phyloP scores from a whole-genome alignment of 2,888 invertebrate genomes.

The Harpalus rubripes region DNA sequence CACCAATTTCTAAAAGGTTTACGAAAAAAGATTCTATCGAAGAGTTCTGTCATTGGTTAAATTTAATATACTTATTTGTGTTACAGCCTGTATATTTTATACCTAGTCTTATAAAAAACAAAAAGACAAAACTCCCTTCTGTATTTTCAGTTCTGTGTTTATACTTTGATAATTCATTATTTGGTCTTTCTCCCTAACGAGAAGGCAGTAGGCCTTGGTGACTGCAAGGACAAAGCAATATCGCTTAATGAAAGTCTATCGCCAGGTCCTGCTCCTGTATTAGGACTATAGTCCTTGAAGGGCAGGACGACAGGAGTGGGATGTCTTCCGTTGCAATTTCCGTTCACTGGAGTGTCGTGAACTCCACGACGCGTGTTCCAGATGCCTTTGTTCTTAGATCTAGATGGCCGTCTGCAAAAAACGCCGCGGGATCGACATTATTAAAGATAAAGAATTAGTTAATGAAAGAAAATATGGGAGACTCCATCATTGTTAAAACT shows the following conservation, averaged over 20 bases:
- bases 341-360: constrained; percentile 18
- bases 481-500: too few relatives aligned
- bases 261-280: not conserved
- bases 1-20: too few relatives aligned
- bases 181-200: not conserved
- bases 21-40: too few relatives aligned
- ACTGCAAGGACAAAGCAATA: constrained; percentile 25
- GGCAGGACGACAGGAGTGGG: not conserved
- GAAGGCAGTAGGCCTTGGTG: constrained; percentile 13
- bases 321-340: constrained; percentile 45
- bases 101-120: too few relatives aligned
- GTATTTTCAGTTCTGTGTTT: not conserved
- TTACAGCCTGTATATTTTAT: too few relatives aligned
- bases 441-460: not conserved
- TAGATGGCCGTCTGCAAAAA: not conserved
- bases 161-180: too few relatives aligned
- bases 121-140: too few relatives aligned
- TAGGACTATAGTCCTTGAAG: not conserved
- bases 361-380: not conserved
- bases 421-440: not conserved
- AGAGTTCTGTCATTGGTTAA: too few relatives aligned
- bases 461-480: not conserved
- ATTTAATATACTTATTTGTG: too few relatives aligned
- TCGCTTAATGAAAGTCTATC: constrained; percentile 40
- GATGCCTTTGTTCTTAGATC: constrained; percentile 16